phyloP scores from a whole-genome alignment of 53 echinoderm and acorn worm species.

The Paracentrotus lividus region DNA sequence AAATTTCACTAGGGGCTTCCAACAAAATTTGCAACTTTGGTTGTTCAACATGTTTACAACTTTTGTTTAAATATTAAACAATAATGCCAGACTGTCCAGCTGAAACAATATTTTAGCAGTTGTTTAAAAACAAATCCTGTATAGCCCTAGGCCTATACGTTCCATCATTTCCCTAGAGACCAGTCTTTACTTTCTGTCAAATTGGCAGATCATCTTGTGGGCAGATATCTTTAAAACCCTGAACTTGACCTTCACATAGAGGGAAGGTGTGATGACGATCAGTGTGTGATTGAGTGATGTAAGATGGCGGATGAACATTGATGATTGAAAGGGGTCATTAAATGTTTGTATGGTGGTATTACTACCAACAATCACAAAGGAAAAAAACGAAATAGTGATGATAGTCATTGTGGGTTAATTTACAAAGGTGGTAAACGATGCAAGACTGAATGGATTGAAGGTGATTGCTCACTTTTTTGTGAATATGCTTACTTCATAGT shows the following conservation, averaged over 20 bases:
- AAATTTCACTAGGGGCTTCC: too few relatives aligned
- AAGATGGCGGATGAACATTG: constrained; percentile 2
- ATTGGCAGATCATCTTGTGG: background rate
- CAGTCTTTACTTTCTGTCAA: too few relatives aligned
- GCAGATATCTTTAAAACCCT: constrained; percentile 32
- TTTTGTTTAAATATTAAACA: too few relatives aligned
- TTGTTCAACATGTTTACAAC: too few relatives aligned
- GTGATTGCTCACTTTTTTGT: too few relatives aligned
- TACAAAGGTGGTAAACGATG: background rate
- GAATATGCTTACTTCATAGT: background rate
- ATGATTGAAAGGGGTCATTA: constrained; percentile 48
- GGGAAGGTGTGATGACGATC: constrained; percentile 24
- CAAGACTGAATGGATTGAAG: background rate
- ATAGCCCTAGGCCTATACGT: background rate
- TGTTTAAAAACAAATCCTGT: too few relatives aligned
- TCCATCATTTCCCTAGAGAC: too few relatives aligned
- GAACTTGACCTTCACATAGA: constrained; percentile 22
- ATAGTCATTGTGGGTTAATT: constrained; percentile 6
- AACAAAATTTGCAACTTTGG: too few relatives aligned
- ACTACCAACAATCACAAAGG: background rate
- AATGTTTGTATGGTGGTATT: constrained; percentile 28
- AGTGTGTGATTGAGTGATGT: constrained; percentile 24
- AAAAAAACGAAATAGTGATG: constrained; percentile 5
- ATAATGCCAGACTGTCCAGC: too few relatives aligned
- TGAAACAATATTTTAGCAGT: too few relatives aligned